Evolutionary conservation across 2,113 vertebrate species (phyloP).

Genomic region (Caranx melampygus): DNA sequence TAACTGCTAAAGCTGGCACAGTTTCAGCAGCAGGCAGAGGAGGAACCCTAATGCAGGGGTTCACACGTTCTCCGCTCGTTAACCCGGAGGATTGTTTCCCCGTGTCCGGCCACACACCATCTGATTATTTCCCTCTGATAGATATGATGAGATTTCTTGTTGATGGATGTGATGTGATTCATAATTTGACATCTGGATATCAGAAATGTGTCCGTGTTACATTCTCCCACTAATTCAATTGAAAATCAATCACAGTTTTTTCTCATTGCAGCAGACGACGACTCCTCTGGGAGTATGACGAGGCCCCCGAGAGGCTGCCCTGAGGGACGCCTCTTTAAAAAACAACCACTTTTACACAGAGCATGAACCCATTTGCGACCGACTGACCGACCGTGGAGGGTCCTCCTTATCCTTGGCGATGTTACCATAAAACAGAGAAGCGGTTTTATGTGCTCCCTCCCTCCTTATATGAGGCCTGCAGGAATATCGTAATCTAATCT

Average conservation of each 20-base stretch:
- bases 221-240: conserved; percentile 17
- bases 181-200: conserved; percentile 10
- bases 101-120: background rate
- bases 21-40: conserved; percentile 12
- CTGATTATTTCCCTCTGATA: conserved; percentile 10
- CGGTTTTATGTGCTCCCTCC: conserved; percentile 37
- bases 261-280: background rate
- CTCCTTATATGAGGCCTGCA: conserved; percentile 41
- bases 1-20: conserved; percentile 42
- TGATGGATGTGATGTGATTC: conserved; percentile 25
- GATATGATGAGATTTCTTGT: conserved; percentile 14
- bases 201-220: background rate
- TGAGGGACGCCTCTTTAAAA: conserved; percentile 10
- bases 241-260: conserved; percentile 10
- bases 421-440: conserved; percentile 54
- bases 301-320: conserved; percentile 1
- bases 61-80: conserved; percentile 8
- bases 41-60: background rate
- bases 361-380: background rate
- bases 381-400: background rate
- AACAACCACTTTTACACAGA: background rate
- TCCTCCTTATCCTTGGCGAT: conserved; percentile 42
- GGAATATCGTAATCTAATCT: conserved; percentile 66
- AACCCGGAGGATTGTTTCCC: background rate
- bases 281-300: background rate